phyloP scores from a whole-genome alignment of 2,113 vertebrate genomes.

The Bagarius yarrelli region DNA sequence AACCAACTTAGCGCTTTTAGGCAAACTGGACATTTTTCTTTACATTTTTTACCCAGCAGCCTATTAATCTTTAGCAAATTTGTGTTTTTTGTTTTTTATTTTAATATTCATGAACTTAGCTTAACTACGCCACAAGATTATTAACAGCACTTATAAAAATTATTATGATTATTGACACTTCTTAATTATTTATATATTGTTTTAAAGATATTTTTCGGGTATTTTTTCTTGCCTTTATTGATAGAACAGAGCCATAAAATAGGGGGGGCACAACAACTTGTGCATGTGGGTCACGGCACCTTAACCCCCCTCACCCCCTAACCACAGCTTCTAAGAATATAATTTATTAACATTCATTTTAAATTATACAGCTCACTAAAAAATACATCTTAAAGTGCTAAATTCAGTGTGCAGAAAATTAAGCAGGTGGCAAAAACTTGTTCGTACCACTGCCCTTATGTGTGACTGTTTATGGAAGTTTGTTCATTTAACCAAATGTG shows the following conservation, averaged over 20 bases:
- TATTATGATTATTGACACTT: too few species aligned
- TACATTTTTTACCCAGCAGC: background rate
- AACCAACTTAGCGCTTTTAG: background rate
- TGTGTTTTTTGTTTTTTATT: background rate
- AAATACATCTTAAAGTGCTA: background rate
- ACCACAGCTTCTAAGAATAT: background rate
- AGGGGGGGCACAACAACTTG: too few species aligned
- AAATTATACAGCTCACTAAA: background rate
- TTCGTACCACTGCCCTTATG: constrained; percentile 8
- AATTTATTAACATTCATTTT: background rate
- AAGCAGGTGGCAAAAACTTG: constrained; percentile 10
- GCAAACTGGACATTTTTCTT: background rate
- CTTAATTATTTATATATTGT: too few species aligned
- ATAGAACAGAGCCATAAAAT: too few species aligned
- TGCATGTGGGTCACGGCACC: too few species aligned
- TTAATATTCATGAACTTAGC: background rate
- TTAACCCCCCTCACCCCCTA: too few species aligned
- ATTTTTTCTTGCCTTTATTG: too few species aligned
- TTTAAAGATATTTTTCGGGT: too few species aligned
- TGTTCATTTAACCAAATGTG: constrained; percentile 41
- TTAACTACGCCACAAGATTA: background rate
- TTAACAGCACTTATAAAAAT: too few species aligned
- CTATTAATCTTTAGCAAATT: too few species aligned
- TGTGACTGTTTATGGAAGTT: constrained; percentile 32
- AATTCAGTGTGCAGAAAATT: constrained; percentile 19